Conservation (phyloP, 2,888 invertebrate genomes). For the Dicranocentrus wangi region DNA sequence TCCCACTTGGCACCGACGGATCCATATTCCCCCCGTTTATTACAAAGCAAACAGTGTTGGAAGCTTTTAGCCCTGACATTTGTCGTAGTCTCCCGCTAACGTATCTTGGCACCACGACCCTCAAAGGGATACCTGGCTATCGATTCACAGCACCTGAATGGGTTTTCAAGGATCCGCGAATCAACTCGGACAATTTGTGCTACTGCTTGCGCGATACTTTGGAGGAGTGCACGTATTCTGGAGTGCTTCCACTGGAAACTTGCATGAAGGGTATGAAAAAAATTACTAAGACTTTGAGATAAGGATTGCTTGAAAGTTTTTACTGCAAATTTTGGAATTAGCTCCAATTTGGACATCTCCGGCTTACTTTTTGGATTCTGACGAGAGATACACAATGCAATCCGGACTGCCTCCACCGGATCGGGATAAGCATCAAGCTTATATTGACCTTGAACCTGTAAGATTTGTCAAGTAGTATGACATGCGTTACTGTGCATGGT, state of each 20-base stretch:
- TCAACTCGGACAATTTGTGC: slow-evolving; percentile 51
- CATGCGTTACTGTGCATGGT: neutral
- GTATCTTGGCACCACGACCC: neutral
- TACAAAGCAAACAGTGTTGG: neutral
- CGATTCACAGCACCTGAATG: slow-evolving; percentile 20
- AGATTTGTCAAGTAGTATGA: neutral
- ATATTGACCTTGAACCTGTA: slow-evolving; percentile 66
- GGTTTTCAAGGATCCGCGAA: neutral
- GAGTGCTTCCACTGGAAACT: slow-evolving; percentile 57
- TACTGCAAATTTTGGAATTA: slow-evolving; percentile 3
- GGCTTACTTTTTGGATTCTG: slow-evolving; percentile 58
- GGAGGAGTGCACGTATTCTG: slow-evolving; percentile 35
- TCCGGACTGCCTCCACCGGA: slow-evolving; percentile 33
- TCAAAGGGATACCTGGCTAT: slow-evolving; percentile 32
- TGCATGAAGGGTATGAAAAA: slow-evolving; percentile 64
- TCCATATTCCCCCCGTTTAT: slow-evolving; percentile 35
- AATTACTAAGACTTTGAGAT: neutral
- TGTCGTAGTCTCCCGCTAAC: slow-evolving; percentile 23
- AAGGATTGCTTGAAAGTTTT: neutral
- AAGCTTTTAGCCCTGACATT: slow-evolving; percentile 33
- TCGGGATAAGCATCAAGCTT: slow-evolving; percentile 47
- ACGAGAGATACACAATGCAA: slow-evolving; percentile 11
- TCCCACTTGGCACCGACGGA: slow-evolving; percentile 10
- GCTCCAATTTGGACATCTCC: slow-evolving; percentile 39
- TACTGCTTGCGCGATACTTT: slow-evolving; percentile 45